Evolutionary conservation across 1,140 invertebrate genomes (phyloP).

Genomic region (Bombus waltoni): DNA sequence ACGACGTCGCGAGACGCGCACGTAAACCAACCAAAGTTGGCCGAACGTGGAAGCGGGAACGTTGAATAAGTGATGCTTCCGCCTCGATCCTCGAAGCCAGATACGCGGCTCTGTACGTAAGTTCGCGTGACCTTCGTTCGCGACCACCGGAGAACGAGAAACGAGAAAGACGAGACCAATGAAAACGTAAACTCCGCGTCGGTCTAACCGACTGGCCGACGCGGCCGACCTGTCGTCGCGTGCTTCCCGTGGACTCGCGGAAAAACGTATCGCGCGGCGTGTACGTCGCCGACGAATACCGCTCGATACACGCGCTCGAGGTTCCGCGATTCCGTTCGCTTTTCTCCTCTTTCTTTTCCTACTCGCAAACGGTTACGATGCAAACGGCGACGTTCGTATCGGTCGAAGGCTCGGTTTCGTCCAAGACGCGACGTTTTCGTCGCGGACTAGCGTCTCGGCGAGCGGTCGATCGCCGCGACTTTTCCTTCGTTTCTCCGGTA

Average conservation of each 20-base stretch:
- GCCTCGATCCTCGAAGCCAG: conserved; percentile 5
- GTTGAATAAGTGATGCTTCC: conserved; percentile 57
- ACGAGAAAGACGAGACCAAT: background rate
- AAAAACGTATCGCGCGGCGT: background rate
- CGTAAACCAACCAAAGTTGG: background rate
- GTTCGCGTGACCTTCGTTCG: conserved; percentile 60
- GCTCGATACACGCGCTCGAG: background rate
- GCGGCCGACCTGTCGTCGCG: background rate
- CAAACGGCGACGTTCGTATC: too few species aligned
- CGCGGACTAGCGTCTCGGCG: too few species aligned
- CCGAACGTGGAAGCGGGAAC: conserved; percentile 24
- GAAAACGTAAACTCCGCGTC: background rate
- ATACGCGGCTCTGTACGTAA: conserved; percentile 50
- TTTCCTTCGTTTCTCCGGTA: too few species aligned
- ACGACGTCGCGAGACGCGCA: conserved; percentile 18
- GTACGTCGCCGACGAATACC: background rate
- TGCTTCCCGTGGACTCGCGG: background rate
- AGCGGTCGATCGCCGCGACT: too few species aligned
- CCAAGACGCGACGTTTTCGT: too few species aligned
- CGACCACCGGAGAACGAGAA: conserved; percentile 1
- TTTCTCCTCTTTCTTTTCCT: accelerated
- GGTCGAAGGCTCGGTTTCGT: too few species aligned
- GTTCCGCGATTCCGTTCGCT: background rate
- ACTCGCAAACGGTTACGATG: background rate
- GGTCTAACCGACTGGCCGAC: background rate